phyloP scores from a whole-genome alignment of 2,888 invertebrate genomes.

The Napeogenes inachia region DNA sequence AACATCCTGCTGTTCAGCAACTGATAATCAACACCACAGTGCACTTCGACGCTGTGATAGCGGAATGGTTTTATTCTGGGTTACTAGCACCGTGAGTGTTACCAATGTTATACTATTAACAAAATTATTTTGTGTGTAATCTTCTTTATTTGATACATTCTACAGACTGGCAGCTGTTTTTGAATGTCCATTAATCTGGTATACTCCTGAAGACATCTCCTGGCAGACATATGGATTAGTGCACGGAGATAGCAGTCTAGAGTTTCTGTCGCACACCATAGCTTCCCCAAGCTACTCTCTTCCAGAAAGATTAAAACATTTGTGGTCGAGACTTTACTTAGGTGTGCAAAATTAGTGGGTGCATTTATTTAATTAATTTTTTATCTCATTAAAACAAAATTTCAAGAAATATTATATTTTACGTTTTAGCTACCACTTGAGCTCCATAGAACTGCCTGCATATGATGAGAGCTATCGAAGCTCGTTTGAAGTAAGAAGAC shows the following conservation, averaged over 20 bases:
- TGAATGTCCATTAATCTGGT: slow-evolving; percentile 54
- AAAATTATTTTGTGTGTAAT: no score
- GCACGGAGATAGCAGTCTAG: slow-evolving; percentile 43
- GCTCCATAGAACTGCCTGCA: slow-evolving; percentile 42
- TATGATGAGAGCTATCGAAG: slow-evolving; percentile 43
- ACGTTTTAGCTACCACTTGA: slow-evolving; percentile 40
- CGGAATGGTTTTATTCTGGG: slow-evolving; percentile 51
- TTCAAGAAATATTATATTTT: not conserved
- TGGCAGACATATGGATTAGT: slow-evolving; percentile 46
- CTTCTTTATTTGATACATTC: not conserved
- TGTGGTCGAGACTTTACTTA: slow-evolving; percentile 42
- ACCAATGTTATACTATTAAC: no score
- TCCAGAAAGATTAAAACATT: slow-evolving; percentile 36
- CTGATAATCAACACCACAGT: slow-evolving; percentile 38
- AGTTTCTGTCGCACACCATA: slow-evolving; percentile 30
- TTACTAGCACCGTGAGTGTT: slow-evolving; percentile 53
- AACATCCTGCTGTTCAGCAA: slow-evolving; percentile 41
- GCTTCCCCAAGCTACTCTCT: slow-evolving; percentile 35
- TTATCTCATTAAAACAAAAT: not conserved
- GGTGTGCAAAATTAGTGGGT: slow-evolving; percentile 46
- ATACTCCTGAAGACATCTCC: slow-evolving; percentile 42
- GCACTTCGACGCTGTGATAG: slow-evolving; percentile 46
- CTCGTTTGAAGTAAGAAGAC: slow-evolving; percentile 39
- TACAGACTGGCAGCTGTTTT: slow-evolving; percentile 46
- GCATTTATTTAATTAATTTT: slow-evolving; percentile 21